Base-by-base conservation (phyloP, 1,140 invertebrate genomes). In the Elymnias hypermnestra region DNA sequence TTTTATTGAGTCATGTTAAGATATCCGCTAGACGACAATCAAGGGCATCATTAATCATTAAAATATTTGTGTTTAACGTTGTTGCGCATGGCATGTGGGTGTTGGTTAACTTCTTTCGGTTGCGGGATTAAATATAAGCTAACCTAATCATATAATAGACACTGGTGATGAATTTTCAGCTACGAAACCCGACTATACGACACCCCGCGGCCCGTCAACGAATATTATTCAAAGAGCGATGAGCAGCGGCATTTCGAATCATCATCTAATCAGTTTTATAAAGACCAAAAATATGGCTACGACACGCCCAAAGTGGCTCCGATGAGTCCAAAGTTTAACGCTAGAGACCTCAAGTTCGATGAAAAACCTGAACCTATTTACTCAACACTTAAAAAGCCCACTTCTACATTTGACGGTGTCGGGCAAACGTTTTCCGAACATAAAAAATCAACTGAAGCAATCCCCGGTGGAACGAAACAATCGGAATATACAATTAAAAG, bases 161-260 rank as follows among this genome's bases (percentile, higher is more conserved):
- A 43, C n/a, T n/a, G 39, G 31, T 39, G 31, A 52, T 59, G 51
- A 57, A 50, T 50, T 84, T 84, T 45, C 83, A 87, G 86, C 46
- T 87, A 86, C 71, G 86, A 87, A 64, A 87, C 86, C 5, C 69
- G 83, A 8, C 63, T 83, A 39, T 87, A 83, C 69, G 86, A 87
- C 63, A 85, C 83, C 9, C 83, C 84, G 38, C 72, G 86, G 21
- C 73, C 83, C 5, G 46, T 64, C 37, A 65, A 69, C 61, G 65
- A 58, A 43, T 62, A 74, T 33, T 67, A 65, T 47, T 39, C 53
- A 21, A 83, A 69, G 53, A 68, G 60, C 0, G 72, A 77, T 21
- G 75, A 79, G 41, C 57, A 67, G 26, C 53, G 60, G 9, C 61
- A 67, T n/a, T 68, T 42, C 25, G 72, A 79, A 19, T 63, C 62